These are phyloP conservation scores for Gnathonemus longibarbis DNA, from an alignment of 2,113 vertebrate genomes.

Conservation along the genomic window DNA sequence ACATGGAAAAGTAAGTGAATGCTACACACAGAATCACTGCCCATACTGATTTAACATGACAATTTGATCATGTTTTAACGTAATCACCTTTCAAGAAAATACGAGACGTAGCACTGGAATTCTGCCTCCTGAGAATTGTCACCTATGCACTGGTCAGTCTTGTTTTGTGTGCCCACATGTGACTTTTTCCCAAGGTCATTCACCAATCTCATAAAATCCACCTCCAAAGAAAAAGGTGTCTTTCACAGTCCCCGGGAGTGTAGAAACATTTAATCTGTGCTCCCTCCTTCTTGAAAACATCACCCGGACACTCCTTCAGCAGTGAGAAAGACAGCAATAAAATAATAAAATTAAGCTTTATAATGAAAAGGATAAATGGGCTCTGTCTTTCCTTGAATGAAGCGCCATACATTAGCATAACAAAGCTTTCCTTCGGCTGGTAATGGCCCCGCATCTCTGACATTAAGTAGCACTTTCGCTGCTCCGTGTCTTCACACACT, in stretches of 20 bases:
- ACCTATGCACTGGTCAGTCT: neutral
- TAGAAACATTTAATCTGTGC: slow-evolving; percentile 4
- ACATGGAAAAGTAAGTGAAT: neutral
- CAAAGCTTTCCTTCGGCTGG: slow-evolving; percentile 55
- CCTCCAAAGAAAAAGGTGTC: neutral
- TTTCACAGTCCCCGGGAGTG: slow-evolving; percentile 20
- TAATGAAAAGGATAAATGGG: slow-evolving; percentile 50
- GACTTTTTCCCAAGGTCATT: slow-evolving; percentile 9
- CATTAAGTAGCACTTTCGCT: slow-evolving; percentile 50
- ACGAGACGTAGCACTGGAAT: neutral
- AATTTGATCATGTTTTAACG: neutral
- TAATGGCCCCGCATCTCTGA: slow-evolving; percentile 52
- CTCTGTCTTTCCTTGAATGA: slow-evolving; percentile 45
- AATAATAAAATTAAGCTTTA: slow-evolving; percentile 44
- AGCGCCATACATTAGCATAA: slow-evolving; percentile 55
- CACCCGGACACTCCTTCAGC: slow-evolving; percentile 18
- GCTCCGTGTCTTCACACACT: slow-evolving; percentile 55
- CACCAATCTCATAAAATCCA: neutral
- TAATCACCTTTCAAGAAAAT: neutral
- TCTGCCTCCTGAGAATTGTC: neutral
- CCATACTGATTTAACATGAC: neutral
- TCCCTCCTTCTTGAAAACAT: slow-evolving; percentile 11
- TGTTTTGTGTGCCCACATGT: neutral
- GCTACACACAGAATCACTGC: neutral
- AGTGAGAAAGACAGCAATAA: slow-evolving; percentile 26